Base-by-base conservation (phyloP, 2,113 vertebrate genomes). In the Phylloscopus whistleri region DNA sequence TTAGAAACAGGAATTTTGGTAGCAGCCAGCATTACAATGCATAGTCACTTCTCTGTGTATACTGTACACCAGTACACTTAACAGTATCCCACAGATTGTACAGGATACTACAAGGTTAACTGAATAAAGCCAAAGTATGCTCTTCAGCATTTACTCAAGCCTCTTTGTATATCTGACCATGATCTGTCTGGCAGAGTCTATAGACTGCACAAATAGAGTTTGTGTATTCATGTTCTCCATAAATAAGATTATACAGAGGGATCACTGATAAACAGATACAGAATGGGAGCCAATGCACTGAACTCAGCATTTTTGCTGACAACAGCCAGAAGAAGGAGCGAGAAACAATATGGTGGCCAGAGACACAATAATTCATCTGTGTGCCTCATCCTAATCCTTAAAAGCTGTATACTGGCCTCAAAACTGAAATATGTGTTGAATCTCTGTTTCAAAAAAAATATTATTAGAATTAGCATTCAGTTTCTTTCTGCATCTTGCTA, bases 381-480 rank as follows among this genome's bases (percentile, higher is more conserved):
- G 16, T 81, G 52, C 28, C 39, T 86, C 46, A 67, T 81, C 55
- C 26, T 90, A 81, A 92, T 80, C 43, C 20, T 94, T 91, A 76
- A 82, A 81, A 92, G 13, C 28, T 49, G 49, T 67, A 76, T 56
- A 78, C 26, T 89, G 74, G 62, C 66, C 84, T 89, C 84, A 81
- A 64, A 93, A 86, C 27, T 66, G 78, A 91, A 95, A 91, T 51
- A 75, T 6, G 23, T 89, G 55, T 62, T 83, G 70, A 91, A 69
- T 43, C 10, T 82, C 62, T 58, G 67, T 76, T 95, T 89, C 7
- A 90, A 87, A 92, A 80, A 72, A 89, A 91, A 92, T 24, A 84
- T 49, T 64, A 89, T 87, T 87, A 79, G 70, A 91, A 94, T 84
- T 82, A 91, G 55, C 19, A 85, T 93, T 87, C 62, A 26, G 30